Conservation (phyloP, 2,113 vertebrate genomes). For the Apteryx mantelli region DNA sequence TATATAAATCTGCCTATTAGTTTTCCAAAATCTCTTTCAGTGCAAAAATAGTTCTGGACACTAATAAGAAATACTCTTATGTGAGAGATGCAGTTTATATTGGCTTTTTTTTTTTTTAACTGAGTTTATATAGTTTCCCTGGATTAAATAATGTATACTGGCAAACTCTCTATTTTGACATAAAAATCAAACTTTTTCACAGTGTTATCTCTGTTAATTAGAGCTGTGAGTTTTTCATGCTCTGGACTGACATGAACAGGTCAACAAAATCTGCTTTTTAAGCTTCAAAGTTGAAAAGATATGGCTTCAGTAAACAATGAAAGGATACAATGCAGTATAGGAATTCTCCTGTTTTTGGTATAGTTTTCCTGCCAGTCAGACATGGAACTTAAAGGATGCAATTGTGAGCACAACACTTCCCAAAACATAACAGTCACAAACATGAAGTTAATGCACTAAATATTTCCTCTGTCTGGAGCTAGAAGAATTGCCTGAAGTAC, state of each 20-base stretch:
- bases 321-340: not conserved
- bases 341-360: not conserved
- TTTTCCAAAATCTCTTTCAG: not conserved
- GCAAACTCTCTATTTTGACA: not conserved
- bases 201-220: not conserved
- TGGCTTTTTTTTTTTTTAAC: not conserved
- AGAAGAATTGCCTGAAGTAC: not conserved
- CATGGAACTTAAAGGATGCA: not conserved
- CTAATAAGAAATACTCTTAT: not conserved
- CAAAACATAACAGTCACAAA: not conserved
- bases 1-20: not conserved
- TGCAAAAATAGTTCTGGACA: not conserved
- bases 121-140: not conserved
- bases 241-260: not conserved
- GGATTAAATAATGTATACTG: not conserved
- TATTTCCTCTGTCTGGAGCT: not conserved
- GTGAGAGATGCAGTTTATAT: not conserved
- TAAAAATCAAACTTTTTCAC: not conserved
- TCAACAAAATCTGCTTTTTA: not conserved
- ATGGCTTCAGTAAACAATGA: not conserved
- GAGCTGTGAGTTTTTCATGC: not conserved
- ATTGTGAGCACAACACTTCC: not conserved
- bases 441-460: not conserved
- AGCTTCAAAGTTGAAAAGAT: not conserved
- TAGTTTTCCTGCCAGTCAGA: not conserved